Conservation (phyloP, 2,888 invertebrate species). For the Parochlus steinenii region DNA sequence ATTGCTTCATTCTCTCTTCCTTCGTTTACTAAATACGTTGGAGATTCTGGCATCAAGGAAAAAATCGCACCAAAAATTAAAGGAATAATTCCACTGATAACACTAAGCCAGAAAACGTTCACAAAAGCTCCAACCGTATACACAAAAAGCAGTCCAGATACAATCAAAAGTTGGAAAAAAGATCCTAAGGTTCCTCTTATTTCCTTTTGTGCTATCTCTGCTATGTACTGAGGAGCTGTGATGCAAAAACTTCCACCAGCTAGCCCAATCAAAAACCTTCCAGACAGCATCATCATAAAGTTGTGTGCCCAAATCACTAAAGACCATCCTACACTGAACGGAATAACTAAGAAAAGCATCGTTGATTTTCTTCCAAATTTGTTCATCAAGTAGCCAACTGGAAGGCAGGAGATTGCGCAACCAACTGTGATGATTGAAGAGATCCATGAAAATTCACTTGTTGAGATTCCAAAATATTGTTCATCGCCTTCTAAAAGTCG, state of each 20-base stretch:
- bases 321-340: slow-evolving; percentile 58
- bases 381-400: slow-evolving; percentile 8
- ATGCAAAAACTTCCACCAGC: slow-evolving; percentile 60
- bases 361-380: slow-evolving; percentile 39
- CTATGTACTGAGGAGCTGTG: slow-evolving; percentile 67
- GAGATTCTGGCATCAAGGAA: slow-evolving; percentile 67
- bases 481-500: slow-evolving; percentile 28
- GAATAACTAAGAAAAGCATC: slow-evolving; percentile 32
- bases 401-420: background rate
- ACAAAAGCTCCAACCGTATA: slow-evolving; percentile 46
- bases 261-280: slow-evolving; percentile 27
- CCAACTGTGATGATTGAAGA: background rate
- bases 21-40: slow-evolving; percentile 37
- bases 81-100: slow-evolving; percentile 49
- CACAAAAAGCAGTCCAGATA: slow-evolving; percentile 53
- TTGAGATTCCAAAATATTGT: slow-evolving; percentile 5
- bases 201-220: slow-evolving; percentile 70
- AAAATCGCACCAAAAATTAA: slow-evolving; percentile 45
- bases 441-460: background rate
- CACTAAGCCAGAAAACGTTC: slow-evolving; percentile 40
- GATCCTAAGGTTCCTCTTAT: slow-evolving; percentile 73
- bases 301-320: slow-evolving; percentile 57
- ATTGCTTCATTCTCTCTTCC: slow-evolving; percentile 4
- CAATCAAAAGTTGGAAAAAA: slow-evolving; percentile 69
- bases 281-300: slow-evolving; percentile 24